Percentiles rank a stretch among this genome's conserved stretches.
Evolutionary conservation across 2,888 invertebrate species (phyloP).

Genomic region (Gerris lacustris): DNA sequence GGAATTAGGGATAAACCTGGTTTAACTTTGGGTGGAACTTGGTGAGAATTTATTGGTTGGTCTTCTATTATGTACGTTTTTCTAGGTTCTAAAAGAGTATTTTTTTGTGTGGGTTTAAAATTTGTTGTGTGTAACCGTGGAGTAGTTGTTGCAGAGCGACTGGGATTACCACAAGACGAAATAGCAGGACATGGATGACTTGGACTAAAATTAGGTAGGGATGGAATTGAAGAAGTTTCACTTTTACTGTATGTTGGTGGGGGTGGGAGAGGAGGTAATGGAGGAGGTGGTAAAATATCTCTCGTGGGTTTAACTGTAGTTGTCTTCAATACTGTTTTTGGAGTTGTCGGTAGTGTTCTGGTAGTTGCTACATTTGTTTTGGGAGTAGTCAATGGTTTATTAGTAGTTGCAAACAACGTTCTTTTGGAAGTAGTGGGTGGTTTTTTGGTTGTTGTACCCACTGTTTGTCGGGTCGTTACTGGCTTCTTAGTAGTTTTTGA

Average conservation of each 20-base stretch:
- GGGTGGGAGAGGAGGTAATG: neutral
- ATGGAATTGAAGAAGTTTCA: neutral
- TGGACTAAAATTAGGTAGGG: neutral
- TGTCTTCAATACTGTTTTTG: neutral
- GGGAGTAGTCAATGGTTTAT: neutral
- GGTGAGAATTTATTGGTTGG: no score
- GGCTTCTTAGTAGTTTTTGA: neutral
- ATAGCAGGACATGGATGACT: no score
- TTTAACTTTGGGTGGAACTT: no score
- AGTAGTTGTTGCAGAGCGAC: no score
- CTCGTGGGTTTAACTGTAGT: neutral
- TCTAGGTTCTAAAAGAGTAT: no score
- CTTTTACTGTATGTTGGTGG: conserved; percentile 2
- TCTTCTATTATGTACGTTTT: no score
- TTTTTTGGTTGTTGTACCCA: neutral
- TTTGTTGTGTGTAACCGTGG: no score
- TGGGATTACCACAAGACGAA: no score
- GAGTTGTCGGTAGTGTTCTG: neutral
- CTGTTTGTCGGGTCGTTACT: neutral
- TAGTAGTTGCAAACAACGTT: neutral
- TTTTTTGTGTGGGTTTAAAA: no score
- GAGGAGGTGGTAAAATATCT: neutral
- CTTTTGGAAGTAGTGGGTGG: neutral
- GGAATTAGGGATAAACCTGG: no score
- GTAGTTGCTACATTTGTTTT: neutral